Base-by-base conservation (phyloP, 2,797 vertebrate genomes). In the Sebastes minor region DNA sequence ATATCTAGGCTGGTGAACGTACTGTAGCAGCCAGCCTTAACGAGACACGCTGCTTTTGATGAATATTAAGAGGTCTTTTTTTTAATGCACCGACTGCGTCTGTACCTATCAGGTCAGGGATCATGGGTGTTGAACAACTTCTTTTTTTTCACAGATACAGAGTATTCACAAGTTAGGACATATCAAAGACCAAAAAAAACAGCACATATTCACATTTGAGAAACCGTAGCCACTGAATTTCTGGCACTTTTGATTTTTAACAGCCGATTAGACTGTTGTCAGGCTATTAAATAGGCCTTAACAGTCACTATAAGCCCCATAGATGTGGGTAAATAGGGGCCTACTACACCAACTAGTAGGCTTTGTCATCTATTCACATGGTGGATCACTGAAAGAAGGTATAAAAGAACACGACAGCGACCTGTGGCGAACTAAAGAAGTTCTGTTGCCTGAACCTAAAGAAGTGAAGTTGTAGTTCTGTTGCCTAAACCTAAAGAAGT, bases 41-140 rank as follows among this genome's bases (percentile, higher is more conserved):
- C 49, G 71, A 32, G 78, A 72, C 75, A 33, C 10, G 71, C 57
- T 53, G 71, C 49, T 57, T 83, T 52, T 38, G 59, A 76, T 81
- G 67, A 72, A 86, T 35, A 84, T 71, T 66, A 79, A 79, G 53
- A 90, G 38, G 13, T 11, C 7, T 32, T 59, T 25, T 25, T 23
- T 62, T 79, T 74, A 72, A 61, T 20, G 33, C 70, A 33, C 33
- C 63, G 9, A 55, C 33, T 30, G 28, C 32, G 25, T 60, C 8
- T 38, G 63, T 23, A n/a, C 42, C 59, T 42, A 52, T 42, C 30
- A 33, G 74, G 68, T 79, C 53, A 33, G 60, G 60, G 16, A 73
- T 63, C 20, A 27, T 53, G 49, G 49, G 49, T 22, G 49, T 22
- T 53, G 49, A 53, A 49, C 46, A 20, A 30, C 16, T 16, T 38